Base-by-base conservation (phyloP, 2,797 vertebrate genomes). In the Cirrhinus molitorella region DNA sequence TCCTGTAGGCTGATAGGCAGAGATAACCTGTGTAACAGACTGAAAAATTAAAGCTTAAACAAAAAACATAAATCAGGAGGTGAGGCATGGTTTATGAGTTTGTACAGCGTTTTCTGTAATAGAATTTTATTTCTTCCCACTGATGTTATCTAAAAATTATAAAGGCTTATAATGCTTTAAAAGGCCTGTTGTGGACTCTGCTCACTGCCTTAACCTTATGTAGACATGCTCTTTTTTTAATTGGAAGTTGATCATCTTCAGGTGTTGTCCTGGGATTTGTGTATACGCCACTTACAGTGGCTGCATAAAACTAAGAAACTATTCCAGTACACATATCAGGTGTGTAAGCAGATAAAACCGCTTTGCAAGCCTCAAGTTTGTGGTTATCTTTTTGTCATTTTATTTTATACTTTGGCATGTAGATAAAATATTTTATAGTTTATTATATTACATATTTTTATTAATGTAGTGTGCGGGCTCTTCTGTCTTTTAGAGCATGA, bases 21-120 rank as follows among this genome's bases (percentile, higher is more conserved):
- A 90, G 90, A 93, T 91, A 92, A 91, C 87, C 90, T 92, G 90
- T 86, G 86, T 59, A 70, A 86, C 86, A 79, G 83, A 86, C 83
- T 79, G 28, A 66, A 65, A n/a, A 77, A 66, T 80, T 79, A 55
- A 72, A 82, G 57, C 53, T 76, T 59, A 79, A 81, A 86, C 81
- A 79, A 80, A 84, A 53, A 85, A 23, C 51, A 4, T 40, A 57
- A 75, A 55, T 57, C 21, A 40, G 40, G 34, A 59, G 6, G n/a
- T 76, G 28, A 37, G 72, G 45, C 12, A 13, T 74, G 37, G 28
- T 34, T 1, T n/a, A n/a, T 40, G 5, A 55, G 57, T 43, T 6
- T 4, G 59, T 43, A n/a, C 51, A 57, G 14, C 9, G 53, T 23
- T 23, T 13, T 43, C 14, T 59, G 17, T 70, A 67, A 67, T 12